Evolutionary conservation across 2,113 vertebrate species (phyloP), one percentile per base, ranked within the genome.

Genomic region (Loxodonta africana): DNA sequence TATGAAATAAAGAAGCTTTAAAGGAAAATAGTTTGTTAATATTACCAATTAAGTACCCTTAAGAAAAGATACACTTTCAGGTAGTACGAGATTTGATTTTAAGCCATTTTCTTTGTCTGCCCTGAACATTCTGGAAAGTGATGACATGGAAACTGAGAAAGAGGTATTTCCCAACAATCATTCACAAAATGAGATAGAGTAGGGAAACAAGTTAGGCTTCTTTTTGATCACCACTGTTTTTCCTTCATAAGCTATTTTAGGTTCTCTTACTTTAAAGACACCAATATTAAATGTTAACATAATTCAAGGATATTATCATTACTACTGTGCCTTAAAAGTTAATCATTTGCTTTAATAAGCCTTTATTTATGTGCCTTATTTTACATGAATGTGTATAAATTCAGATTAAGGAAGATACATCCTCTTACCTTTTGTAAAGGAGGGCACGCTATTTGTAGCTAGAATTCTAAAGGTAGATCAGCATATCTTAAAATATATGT

Each of bases 231-330:
- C 80, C 3, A 26, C 23, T 86, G 14, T 94, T 94, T 74, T 85
- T 28, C 17, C 4, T 74, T 95, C 26, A 48, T 44, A 92, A 80
- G 30, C 63, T 83, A 94, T 86, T 88, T 57, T 93, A 90, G 18
- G 63, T 25, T 57, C 30, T 97, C n/a, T 95, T 26, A 57, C 86
- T 86, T n/a, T 85, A 93, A 93, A 93, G 92, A 63, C n/a, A 94
- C 0, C 4, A 90, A 89, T 73, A 51, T 89, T 53, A 46, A 87
- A 90, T 3, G 67, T 85, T 60, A 78, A 76, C 62, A n/a, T 73
- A 91, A 46, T 94, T 88, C 62, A 86, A 25, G 12, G 14, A 80
- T 81, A 25, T 30, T 71, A 92, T 53, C 37, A 74, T 77, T 84
- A 83, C 21, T 71, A 60, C 37, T 88, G 12, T 82, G 18, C 33